A percentile compares a stretch with the other conserved stretches of the same genome.
These are phyloP conservation scores for Tetheella fluctuosa DNA, from an alignment of 2,888 invertebrate genomes.

Conservation along the genomic window DNA sequence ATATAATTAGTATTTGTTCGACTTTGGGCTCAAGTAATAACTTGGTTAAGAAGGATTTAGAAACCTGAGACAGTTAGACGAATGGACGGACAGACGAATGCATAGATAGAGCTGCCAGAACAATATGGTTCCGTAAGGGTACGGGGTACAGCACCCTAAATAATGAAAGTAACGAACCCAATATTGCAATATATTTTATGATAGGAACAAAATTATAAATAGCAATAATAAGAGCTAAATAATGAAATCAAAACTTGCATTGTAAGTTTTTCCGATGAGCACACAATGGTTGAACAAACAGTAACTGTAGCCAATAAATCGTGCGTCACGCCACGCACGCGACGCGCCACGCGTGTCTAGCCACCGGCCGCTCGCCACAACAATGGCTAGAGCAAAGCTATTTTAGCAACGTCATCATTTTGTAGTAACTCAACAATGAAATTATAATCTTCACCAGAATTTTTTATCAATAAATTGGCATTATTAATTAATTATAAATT, in stretches of 20 bases:
- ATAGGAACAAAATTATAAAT: background rate
- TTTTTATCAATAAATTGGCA: too few relatives aligned
- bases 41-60: too few relatives aligned
- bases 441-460: too few relatives aligned
- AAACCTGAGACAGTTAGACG: too few relatives aligned
- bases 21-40: too few relatives aligned
- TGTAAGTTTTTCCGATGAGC: constrained; percentile 52
- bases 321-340: constrained; percentile 45
- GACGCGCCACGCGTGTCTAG: constrained; percentile 35
- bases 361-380: constrained; percentile 35
- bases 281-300: constrained; percentile 28
- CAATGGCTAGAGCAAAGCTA: constrained; percentile 53
- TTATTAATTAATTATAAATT: too few relatives aligned
- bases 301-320: constrained; percentile 43
- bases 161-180: background rate
- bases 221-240: constrained; percentile 29
- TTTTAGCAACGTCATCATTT: constrained; percentile 52
- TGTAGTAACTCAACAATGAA: background rate
- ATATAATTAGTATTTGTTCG: too few relatives aligned
- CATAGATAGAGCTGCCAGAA: too few relatives aligned
- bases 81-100: too few relatives aligned
- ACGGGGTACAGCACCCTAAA: background rate
- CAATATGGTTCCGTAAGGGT: too few relatives aligned
- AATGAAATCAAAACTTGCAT: constrained; percentile 62
- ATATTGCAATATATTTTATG: background rate